Evolutionary conservation across 1,140 invertebrate species (phyloP).

Genomic region (Dendrolimus kikuchii): DNA sequence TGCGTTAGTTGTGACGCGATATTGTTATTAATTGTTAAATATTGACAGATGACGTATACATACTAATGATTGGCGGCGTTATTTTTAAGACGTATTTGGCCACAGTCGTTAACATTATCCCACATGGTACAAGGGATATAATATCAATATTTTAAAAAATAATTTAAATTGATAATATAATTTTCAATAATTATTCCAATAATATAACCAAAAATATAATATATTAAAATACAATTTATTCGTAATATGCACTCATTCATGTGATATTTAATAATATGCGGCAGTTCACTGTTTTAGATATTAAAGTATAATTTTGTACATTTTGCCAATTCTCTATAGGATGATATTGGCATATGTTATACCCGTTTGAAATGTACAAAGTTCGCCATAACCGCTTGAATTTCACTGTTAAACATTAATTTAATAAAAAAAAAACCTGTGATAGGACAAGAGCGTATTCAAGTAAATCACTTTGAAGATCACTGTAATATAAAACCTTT

Average conservation of each 20-base stretch:
- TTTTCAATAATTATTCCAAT: too few relatives aligned
- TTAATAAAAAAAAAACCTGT: conserved; percentile 34
- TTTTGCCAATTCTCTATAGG: neutral
- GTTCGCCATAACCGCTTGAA: neutral
- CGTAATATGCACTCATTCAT: conserved; percentile 43
- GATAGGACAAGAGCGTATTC: conserved; percentile 28
- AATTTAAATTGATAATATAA: too few relatives aligned
- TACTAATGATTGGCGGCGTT: too few relatives aligned
- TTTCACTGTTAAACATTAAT: conserved; percentile 9
- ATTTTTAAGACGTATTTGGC: too few relatives aligned
- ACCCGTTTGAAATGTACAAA: neutral
- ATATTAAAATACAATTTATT: neutral
- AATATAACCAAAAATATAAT: too few relatives aligned
- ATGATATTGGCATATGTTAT: neutral
- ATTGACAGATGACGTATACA: too few relatives aligned
- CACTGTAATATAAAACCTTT: conserved; percentile 2
- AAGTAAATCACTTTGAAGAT: conserved; percentile 6
- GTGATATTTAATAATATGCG: conserved; percentile 43
- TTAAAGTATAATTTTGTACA: neutral
- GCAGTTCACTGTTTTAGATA: conserved; percentile 21
- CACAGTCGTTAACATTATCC: too few relatives aligned
- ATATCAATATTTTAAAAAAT: too few relatives aligned
- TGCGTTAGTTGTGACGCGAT: too few relatives aligned
- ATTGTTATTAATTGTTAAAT: too few relatives aligned
- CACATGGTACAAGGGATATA: too few relatives aligned